Conservation (phyloP, 2,888 invertebrate species). For the Drosophila prolongata region DNA sequence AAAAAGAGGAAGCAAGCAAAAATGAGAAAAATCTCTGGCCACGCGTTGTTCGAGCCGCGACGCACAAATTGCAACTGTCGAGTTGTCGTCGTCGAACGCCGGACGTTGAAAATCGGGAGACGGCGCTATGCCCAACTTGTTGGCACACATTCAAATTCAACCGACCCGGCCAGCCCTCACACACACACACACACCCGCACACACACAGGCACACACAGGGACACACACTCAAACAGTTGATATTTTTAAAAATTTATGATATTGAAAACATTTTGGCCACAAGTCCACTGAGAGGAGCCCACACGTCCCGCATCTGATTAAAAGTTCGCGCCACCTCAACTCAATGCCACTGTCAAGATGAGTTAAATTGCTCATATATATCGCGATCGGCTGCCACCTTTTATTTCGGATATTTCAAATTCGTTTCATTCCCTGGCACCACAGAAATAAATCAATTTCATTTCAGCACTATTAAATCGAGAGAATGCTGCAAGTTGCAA, state of each 20-base stretch:
- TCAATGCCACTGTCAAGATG: constrained; percentile 49
- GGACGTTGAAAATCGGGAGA: constrained; percentile 26
- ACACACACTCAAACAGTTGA: constrained; percentile 1
- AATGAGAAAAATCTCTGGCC: constrained; percentile 7
- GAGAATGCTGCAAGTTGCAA: neutral
- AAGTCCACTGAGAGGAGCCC: constrained; percentile 3
- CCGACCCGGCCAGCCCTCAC: constrained; percentile 18
- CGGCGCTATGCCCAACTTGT: constrained; percentile 43
- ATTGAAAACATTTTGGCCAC: constrained; percentile 48
- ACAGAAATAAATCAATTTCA: constrained; percentile 20
- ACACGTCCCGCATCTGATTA: constrained; percentile 10
- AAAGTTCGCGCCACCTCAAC: constrained; percentile 22
- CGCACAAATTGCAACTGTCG: constrained; percentile 76
- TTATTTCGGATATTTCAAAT: neutral
- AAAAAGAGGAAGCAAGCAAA: constrained; percentile 4
- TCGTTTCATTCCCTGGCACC: neutral
- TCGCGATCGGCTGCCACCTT: constrained; percentile 6
- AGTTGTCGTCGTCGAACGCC: constrained; percentile 64
- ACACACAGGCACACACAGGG: constrained; percentile 6
- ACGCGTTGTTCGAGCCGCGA: constrained; percentile 65
- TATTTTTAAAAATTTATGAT: constrained; percentile 71
- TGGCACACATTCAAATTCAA: constrained; percentile 68
- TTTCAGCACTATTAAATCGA: neutral
- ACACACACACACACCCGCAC: constrained; percentile 17
- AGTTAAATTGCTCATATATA: constrained; percentile 4